Evolutionary conservation across 2,113 vertebrate species (phyloP).

Genomic region (Sterrhoptilus dennistouni): DNA sequence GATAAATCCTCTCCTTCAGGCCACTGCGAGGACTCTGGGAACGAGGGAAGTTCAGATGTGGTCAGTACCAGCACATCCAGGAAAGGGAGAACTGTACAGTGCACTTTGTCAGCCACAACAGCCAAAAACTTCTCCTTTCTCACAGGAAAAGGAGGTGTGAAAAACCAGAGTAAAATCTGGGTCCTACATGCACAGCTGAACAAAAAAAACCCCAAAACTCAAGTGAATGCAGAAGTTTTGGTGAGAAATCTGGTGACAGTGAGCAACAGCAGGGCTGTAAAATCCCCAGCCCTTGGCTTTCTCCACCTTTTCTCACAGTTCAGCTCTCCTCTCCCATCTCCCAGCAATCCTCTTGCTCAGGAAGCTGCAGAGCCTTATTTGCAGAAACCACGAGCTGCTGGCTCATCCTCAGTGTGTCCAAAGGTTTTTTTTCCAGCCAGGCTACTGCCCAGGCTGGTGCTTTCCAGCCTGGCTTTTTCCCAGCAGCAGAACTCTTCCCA

Average conservation of each 20-base stretch:
- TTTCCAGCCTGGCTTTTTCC: background rate
- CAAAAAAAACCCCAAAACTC: background rate
- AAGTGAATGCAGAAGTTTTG: background rate
- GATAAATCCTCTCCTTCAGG: slow-evolving; percentile 71
- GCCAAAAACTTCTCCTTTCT: slow-evolving; percentile 12
- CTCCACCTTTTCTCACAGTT: background rate
- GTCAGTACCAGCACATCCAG: background rate
- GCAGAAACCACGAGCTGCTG: background rate
- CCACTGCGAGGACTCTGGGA: slow-evolving; percentile 76
- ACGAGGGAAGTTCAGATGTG: background rate
- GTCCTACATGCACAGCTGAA: background rate
- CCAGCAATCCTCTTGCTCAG: background rate
- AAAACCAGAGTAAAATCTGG: background rate
- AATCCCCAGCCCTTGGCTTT: background rate
- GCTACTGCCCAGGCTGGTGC: background rate
- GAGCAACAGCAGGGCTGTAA: background rate
- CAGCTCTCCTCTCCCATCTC: background rate
- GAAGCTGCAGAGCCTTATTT: background rate
- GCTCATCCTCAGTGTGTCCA: background rate
- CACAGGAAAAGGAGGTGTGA: background rate
- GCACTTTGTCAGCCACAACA: background rate
- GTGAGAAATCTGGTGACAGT: background rate
- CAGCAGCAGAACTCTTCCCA: background rate
- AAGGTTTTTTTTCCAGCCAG: background rate
- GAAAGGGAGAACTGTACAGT: background rate